phyloP scores from a whole-genome alignment of 2,113 vertebrate genomes.

The Aegithalos caudatus region DNA sequence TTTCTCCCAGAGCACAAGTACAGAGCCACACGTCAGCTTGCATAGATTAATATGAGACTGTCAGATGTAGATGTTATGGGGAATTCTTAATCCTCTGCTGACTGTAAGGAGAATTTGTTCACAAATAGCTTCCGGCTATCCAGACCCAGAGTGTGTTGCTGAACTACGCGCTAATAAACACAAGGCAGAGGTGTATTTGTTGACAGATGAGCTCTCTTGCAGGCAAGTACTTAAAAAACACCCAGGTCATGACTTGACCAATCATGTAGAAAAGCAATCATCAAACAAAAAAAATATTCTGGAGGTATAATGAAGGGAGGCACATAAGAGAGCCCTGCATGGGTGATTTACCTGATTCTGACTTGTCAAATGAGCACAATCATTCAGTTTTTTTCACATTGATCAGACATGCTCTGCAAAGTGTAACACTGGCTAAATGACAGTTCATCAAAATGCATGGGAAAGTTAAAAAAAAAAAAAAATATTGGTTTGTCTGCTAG shows the following conservation, averaged over 20 bases:
- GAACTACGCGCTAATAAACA: neutral
- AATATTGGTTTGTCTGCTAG: neutral
- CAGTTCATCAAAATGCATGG: neutral
- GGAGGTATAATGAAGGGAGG: neutral
- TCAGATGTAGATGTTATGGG: neutral
- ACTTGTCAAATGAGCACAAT: neutral
- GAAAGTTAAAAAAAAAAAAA: neutral
- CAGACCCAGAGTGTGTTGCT: neutral
- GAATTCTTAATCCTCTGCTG: neutral
- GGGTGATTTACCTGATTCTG: neutral
- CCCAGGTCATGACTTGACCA: neutral
- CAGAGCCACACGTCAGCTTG: neutral
- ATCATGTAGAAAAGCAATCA: neutral
- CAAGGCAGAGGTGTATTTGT: neutral
- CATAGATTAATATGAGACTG: neutral
- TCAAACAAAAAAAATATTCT: neutral
- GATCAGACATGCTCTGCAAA: neutral
- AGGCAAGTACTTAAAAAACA: neutral
- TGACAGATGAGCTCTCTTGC: neutral
- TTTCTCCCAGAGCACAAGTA: neutral
- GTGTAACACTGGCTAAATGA: neutral
- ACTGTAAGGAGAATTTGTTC: neutral
- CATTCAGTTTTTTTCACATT: neutral
- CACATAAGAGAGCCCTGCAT: neutral
- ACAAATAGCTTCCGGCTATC: neutral